Base-by-base conservation (phyloP, 2,888 invertebrate genomes). In the Steinernema scapterisci region DNA sequence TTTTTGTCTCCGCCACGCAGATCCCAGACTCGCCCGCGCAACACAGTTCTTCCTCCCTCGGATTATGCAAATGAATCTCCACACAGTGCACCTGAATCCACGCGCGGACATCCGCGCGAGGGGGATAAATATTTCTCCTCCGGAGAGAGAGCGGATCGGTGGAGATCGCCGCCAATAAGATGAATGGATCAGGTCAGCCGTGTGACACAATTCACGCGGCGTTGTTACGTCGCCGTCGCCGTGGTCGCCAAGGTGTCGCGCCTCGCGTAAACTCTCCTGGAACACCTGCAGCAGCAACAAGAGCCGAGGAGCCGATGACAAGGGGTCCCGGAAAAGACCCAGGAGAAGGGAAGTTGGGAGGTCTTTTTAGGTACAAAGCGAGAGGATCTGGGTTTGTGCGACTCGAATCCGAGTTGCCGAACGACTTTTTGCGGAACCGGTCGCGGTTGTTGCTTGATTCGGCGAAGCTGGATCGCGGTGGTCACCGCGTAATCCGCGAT, bases 121-220 rank as follows among this genome's bases (percentile, higher is more conserved):
- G 45, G 38, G 38, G 38, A 38, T 38, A 48, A 48, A 11, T 16
- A 25, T 63, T 16, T 13, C n/a, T n/a, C 63, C 31, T 27, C 13
- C 11, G 63, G 7, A 31, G 31, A 31, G 16, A 63, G 31, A 63
- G 25, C 63, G 63, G 63, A 63, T 63, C 63, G 63, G n/a, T n/a
- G 48, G 48, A 48, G 48, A 38, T 38, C 48, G 19, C n/a, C 48
- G 19, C n/a, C 27, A 63, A 11, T 63, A 63, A 63, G 63, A 63
- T 63, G 63, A 63, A 63, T 63, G 63, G 63, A 63, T 63, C 38
- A 63, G 63, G 63, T 63, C 63, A 63, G 63, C 63, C 63, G 63
- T 63, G 63, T 63, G 63, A 63, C 63, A 63, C 63, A 63, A 31
- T 63, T 63, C 63, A 27, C 63, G 52, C 48, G 16, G 5, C 48